Evolutionary conservation across 64 coral and sea anemone genomes (phyloP).

Genomic region (Stichodactyla helianthus): DNA sequence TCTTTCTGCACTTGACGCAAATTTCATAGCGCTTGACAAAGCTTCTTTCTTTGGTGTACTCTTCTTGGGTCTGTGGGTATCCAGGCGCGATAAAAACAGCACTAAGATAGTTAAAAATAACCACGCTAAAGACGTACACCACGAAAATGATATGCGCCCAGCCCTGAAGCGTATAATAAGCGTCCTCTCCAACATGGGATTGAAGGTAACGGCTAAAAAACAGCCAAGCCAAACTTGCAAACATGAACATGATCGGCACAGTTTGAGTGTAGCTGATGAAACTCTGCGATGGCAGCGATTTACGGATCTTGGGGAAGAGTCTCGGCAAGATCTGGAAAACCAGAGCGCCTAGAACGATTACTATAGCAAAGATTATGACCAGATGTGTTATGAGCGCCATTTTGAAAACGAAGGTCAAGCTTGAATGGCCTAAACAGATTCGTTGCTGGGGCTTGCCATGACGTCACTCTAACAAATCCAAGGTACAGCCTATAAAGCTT

Average conservation of each 20-base stretch:
- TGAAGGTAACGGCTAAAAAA: conserved; percentile 41
- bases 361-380: conserved; percentile 20
- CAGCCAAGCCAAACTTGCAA: conserved; percentile 58
- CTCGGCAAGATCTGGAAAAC: conserved; percentile 80
- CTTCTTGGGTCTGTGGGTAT: conserved; percentile 77
- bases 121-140: conserved; percentile 45
- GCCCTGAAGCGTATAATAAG: conserved; percentile 59
- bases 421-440: neutral
- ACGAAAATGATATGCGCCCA: conserved; percentile 65
- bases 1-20: conserved; percentile 71
- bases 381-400: neutral
- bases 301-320: conserved; percentile 65
- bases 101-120: conserved; percentile 61
- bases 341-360: conserved; percentile 63
- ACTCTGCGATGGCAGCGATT: conserved; percentile 66
- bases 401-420: neutral
- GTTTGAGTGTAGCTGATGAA: conserved; percentile 69
- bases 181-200: conserved; percentile 52
- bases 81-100: conserved; percentile 65
- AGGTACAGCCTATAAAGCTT: too few relatives aligned
- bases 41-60: conserved; percentile 52
- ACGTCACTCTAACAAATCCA: neutral
- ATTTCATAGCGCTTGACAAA: conserved; percentile 79
- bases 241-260: conserved; percentile 71
- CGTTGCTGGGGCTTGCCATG: neutral